Evolutionary conservation across 2,888 invertebrate species (phyloP), one percentile per base, ranked within the genome.

Genomic region (Slavum lentiscoides): DNA sequence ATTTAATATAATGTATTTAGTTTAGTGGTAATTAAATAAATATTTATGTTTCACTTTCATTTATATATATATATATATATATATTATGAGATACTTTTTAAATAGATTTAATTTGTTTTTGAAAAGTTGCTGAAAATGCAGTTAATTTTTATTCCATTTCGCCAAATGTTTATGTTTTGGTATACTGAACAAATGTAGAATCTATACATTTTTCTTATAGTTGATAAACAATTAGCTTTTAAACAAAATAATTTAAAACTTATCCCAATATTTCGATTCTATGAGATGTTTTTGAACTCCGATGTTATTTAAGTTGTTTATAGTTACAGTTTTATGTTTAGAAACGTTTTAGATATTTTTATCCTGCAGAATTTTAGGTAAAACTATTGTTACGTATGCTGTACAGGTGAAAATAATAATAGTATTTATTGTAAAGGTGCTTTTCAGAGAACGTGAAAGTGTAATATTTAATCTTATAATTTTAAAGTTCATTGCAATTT

Each of bases 401-500:
- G 23, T 23, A 49, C 49, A 53, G 17, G 23, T 23, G n/a, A 30
- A 9, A n/a, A 21, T 21, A 21, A 21, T 21, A 59, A 59, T 4
- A 30, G 30, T 30, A 49, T 9, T 68, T 30, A 49, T 9, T 68
- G 23, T 23, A 8, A 53, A 19, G 17, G 53, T 68, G 23, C 49
- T 30, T 19, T 53, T 69, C 69, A 30, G 49, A 53, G 49, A 68
- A 30, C 17, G 23, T 23, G 19, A 55, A 30, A 15, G 13, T 68
- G 68, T 68, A 53, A 55, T 55, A 19, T 55, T 68, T 53, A 17
- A 69, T 55, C 19, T 69, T 21, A 49, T 21, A 39, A 21, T 21
- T 49, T 67, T 69, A 30, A 69, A 69, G 55, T 53, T 53, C 55
- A 30, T 69, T 30, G 53, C 55, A 69, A 69, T 69, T 53, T 69